Percentiles rank a stretch among this genome's conserved stretches.
Evolutionary conservation across 2,888 invertebrate species (phyloP).

Genomic region (Creontiades dilutus): DNA sequence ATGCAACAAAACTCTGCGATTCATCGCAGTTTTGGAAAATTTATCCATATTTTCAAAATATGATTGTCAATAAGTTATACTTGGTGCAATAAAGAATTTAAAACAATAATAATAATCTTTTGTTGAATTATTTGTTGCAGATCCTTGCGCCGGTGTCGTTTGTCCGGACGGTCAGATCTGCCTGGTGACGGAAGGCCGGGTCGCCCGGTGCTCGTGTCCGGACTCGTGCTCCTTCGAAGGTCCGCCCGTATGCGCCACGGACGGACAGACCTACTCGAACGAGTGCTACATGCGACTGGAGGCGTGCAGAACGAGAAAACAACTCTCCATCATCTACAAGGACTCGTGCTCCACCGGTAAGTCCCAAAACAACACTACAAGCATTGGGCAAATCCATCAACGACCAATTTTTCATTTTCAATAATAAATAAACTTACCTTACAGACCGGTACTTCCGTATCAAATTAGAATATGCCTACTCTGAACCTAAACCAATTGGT

Average conservation of each 20-base stretch:
- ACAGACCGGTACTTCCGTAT: too few relatives aligned
- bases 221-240: constrained; percentile 88
- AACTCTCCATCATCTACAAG: constrained; percentile 87
- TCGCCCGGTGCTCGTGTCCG: constrained; percentile 89
- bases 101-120: too few relatives aligned
- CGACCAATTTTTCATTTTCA: too few relatives aligned
- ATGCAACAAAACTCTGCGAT: too few relatives aligned
- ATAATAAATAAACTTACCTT: too few relatives aligned
- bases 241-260: constrained; percentile 87
- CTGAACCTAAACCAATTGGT: too few relatives aligned
- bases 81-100: too few relatives aligned
- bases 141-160: constrained; percentile 89
- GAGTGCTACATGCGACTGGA: constrained; percentile 89
- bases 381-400: too few relatives aligned
- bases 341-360: constrained; percentile 91
- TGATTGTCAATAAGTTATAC: too few relatives aligned
- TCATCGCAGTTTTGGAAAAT: too few relatives aligned
- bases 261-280: constrained; percentile 89
- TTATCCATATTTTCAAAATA: too few relatives aligned
- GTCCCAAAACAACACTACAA: not conserved
- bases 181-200: constrained; percentile 88
- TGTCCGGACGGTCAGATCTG: constrained; percentile 90
- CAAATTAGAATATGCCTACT: too few relatives aligned
- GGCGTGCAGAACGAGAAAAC: constrained; percentile 87
- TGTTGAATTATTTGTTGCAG: constrained; percentile 80